Percentiles rank a stretch among this genome's conserved stretches.
phyloP scores from a whole-genome alignment of 2,113 vertebrate species.

The Pipa parva region DNA sequence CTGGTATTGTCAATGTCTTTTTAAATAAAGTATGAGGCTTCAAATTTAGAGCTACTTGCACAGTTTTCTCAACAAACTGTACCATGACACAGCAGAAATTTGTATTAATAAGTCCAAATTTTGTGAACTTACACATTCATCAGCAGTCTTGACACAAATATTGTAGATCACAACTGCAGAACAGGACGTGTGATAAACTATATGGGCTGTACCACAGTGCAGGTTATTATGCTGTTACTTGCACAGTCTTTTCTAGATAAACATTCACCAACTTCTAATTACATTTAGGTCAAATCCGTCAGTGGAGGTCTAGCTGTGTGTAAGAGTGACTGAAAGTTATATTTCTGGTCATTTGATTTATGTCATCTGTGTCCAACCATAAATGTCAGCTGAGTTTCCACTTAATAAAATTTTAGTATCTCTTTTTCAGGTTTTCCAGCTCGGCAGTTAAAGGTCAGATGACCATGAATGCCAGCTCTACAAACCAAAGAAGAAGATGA shows the following conservation, averaged over 20 bases:
- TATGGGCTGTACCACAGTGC: neutral
- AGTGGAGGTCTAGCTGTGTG: neutral
- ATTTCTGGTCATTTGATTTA: constrained; percentile 4
- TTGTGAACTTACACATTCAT: too few relatives aligned
- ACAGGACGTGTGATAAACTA: too few relatives aligned
- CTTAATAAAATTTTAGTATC: constrained; percentile 13
- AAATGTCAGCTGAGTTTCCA: constrained; percentile 10
- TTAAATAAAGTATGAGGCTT: too few relatives aligned
- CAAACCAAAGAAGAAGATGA: neutral
- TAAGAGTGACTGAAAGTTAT: neutral
- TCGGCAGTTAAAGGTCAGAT: constrained; percentile 1
- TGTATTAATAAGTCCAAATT: too few relatives aligned
- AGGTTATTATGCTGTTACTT: neutral
- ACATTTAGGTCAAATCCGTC: neutral
- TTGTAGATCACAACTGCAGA: too few relatives aligned
- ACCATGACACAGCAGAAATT: too few relatives aligned
- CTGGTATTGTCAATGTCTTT: too few relatives aligned
- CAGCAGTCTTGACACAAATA: too few relatives aligned
- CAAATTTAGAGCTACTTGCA: too few relatives aligned
- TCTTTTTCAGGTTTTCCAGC: neutral
- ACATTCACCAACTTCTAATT: neutral
- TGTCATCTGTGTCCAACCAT: constrained; percentile 1
- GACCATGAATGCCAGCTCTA: neutral
- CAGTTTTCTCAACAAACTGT: too few relatives aligned
- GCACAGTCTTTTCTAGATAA: neutral